Base-by-base conservation (phyloP, 2,113 vertebrate genomes). In the Potamarius usumacintae region DNA sequence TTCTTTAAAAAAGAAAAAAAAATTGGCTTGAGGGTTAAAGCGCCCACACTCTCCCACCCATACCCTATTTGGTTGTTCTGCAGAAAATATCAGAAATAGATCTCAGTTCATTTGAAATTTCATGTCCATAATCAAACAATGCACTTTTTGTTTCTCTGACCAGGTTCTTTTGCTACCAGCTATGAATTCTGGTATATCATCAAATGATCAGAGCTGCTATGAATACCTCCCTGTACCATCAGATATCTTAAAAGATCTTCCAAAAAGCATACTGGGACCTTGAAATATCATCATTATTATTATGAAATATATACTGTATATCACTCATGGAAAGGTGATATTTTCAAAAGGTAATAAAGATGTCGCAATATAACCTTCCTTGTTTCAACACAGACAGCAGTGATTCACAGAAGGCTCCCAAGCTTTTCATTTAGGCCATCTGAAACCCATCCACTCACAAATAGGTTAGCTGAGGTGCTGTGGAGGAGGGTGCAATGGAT, bases 11-110 rank as follows among this genome's bases (percentile, higher is more conserved):
- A 74, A 74, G 3, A 25, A 34, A 57, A 72, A 62, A 78, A 57
- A 14, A n/a, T 9, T 69, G 89, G 90, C 90, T 93, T 94, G 92
- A 94, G 94, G 95, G 94, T 94, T 94, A 94, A 93, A 93, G 82
- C 93, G 92, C 91, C 87, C 90, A 89, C 77, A 92, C 90, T 86
- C 88, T 48, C 84, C 91, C 87, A 67, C 89, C 89, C 55, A 85
- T 93, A 91, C 91, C 90, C 89, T 91, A 87, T 93, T 93, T 90
- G 86, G 86, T 91, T 92, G 93, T 94, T 93, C 90, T 89, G 87
- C 63, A 65, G 82, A 91, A 87, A 91, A 87, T 58, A 57, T 87
- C 87, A 87, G 60, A 77, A 63, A 50, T 89, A 34, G 81, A 48
- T 77, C 87, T 84, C 63, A 83, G 82, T 69, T 57, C 83, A 87